phyloP scores from a whole-genome alignment of 1,140 invertebrate genomes.

The Panonychus citri region DNA sequence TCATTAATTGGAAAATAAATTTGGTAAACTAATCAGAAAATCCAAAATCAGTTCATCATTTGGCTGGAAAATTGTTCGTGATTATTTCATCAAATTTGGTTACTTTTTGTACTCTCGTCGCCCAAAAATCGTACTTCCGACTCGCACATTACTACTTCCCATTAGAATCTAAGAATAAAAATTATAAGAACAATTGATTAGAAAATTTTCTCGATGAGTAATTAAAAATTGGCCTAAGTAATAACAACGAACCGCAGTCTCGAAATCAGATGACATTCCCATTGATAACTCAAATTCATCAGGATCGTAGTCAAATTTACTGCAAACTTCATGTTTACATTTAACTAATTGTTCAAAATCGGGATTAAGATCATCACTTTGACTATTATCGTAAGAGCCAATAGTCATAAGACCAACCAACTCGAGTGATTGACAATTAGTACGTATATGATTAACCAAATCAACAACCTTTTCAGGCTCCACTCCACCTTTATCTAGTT shows the following conservation, averaged over 20 bases:
- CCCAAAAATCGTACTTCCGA: constrained; percentile 82
- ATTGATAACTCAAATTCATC: constrained; percentile 68
- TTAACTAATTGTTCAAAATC: constrained; percentile 56
- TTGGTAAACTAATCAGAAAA: no score
- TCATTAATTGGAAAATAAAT: no score
- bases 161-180: constrained; percentile 78
- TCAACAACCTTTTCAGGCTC: constrained; percentile 32
- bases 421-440: constrained; percentile 52
- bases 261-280: constrained; percentile 95
- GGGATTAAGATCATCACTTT: constrained; percentile 54
- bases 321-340: constrained; percentile 43
- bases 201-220: no score
- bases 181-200: no score
- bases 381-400: constrained; percentile 59
- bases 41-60: no score
- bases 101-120: constrained; percentile 25
- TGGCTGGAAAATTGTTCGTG: no score
- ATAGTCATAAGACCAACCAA: constrained; percentile 89
- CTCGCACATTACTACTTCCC: constrained; percentile 77
- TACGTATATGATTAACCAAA: constrained; percentile 46
- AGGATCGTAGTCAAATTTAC: constrained; percentile 36
- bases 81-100: no score
- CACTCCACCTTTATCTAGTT: constrained; percentile 72
- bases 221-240: no score
- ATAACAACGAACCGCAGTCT: constrained; percentile 65